phyloP scores from a whole-genome alignment of 2,888 invertebrate species.

The Pelosia muscerda region DNA sequence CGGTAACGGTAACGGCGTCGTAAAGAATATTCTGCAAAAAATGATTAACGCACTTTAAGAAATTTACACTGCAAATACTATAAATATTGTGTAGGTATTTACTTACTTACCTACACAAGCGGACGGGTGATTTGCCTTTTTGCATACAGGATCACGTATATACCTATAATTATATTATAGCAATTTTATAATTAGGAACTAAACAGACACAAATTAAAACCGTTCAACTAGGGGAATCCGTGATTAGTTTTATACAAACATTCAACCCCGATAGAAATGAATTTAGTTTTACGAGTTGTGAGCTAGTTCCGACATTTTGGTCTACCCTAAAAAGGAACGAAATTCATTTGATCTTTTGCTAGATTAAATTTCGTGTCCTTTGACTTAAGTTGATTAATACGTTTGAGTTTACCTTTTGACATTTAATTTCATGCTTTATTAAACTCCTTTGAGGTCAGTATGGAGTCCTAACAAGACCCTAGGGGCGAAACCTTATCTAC shows the following conservation, averaged over 20 bases:
- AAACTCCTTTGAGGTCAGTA: neutral
- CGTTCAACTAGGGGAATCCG: neutral
- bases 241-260: conserved; percentile 11
- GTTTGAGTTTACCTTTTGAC: neutral
- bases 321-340: neutral
- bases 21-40: too few species aligned
- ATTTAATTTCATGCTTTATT: neutral
- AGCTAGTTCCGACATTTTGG: neutral
- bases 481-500: too few species aligned
- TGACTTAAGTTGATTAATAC: neutral
- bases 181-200: neutral
- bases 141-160: too few species aligned
- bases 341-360: conserved; percentile 1
- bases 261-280: conserved; percentile 17
- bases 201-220: conserved; percentile 1
- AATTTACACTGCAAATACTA: too few species aligned
- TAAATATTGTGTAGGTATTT: too few species aligned
- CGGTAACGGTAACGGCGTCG: too few species aligned
- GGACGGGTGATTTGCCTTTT: too few species aligned
- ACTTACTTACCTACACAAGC: too few species aligned
- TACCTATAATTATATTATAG: too few species aligned
- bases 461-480: too few species aligned
- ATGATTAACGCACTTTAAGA: too few species aligned
- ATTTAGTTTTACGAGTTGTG: conserved; percentile 15
- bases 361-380: neutral